A percentile compares a stretch with the other conserved stretches of the same genome.
Conservation (phyloP, 2,888 invertebrate genomes). For the Anticlea derivata region DNA sequence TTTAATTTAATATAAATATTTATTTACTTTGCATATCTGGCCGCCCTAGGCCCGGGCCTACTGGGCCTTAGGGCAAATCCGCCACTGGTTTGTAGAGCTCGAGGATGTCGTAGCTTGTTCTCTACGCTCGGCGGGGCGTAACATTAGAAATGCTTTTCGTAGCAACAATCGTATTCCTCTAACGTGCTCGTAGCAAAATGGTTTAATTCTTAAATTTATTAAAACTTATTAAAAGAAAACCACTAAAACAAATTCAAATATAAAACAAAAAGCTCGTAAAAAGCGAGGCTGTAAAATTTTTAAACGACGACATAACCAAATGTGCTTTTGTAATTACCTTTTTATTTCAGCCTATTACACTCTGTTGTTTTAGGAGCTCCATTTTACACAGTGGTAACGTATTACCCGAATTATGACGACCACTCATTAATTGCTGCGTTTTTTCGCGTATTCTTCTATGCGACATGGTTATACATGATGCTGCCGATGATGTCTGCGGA, state of each 20-base stretch:
- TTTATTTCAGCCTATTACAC: conserved; percentile 26
- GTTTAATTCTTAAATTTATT: background rate
- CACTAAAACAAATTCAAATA: conserved; percentile 17
- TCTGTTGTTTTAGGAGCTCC: conserved; percentile 55
- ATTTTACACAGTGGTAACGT: conserved; percentile 75
- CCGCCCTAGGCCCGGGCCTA: too few relatives aligned
- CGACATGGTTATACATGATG: conserved; percentile 75
- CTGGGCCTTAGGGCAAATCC: too few relatives aligned
- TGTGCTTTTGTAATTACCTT: conserved; percentile 28
- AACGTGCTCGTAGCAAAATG: background rate
- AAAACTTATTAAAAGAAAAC: conserved; percentile 5
- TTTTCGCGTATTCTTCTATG: conserved; percentile 66
- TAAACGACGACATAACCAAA: conserved; percentile 31
- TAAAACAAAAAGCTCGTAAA: conserved; percentile 24
- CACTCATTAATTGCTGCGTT: conserved; percentile 51
- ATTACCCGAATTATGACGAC: conserved; percentile 65
- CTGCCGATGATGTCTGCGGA: conserved; percentile 74
- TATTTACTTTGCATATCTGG: too few relatives aligned
- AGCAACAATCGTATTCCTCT: conserved; percentile 1
- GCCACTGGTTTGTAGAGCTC: too few relatives aligned
- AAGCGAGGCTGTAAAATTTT: conserved; percentile 27
- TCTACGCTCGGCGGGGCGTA: conserved; percentile 7
- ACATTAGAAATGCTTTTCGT: background rate
- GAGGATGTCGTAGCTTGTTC: conserved; percentile 4
- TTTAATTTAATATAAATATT: too few relatives aligned